A percentile compares a stretch with the other conserved stretches of the same genome.
phyloP scores from a whole-genome alignment of 2,113 vertebrate species.

The Chunga burmeisteri region DNA sequence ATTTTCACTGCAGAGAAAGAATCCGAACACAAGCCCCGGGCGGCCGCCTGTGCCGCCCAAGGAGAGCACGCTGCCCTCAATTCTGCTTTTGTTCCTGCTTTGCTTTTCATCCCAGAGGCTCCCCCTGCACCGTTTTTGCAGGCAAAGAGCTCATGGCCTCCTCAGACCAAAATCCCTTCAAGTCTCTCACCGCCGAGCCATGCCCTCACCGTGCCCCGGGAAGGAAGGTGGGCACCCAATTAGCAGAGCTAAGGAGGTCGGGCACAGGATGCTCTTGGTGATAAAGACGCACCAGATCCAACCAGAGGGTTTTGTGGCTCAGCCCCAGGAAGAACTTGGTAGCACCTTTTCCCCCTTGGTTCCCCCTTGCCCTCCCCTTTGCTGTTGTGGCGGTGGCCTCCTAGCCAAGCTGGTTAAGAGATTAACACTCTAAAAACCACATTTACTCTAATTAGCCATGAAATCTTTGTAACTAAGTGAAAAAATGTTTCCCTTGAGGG shows the following conservation, averaged over 20 bases:
- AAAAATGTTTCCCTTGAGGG: slow-evolving; percentile 79
- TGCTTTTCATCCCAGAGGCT: neutral
- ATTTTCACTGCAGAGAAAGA: neutral
- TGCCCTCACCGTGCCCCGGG: neutral
- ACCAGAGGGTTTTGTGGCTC: fast-evolving
- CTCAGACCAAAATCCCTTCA: neutral
- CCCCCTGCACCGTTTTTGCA: neutral
- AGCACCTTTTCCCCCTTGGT: neutral
- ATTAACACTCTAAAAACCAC: slow-evolving; percentile 76
- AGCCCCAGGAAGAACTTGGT: neutral
- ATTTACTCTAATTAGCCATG: slow-evolving; percentile 79
- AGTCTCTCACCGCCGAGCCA: fast-evolving
- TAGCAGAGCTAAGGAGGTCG: fast-evolving
- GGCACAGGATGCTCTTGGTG: neutral
- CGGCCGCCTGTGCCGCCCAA: neutral
- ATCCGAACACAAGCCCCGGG: neutral
- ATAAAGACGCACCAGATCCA: fast-evolving
- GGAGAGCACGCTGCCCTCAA: slow-evolving; percentile 1
- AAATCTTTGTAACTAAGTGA: slow-evolving; percentile 82
- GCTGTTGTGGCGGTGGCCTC: slow-evolving; percentile 28
- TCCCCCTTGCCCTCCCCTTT: neutral
- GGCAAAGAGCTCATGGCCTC: neutral
- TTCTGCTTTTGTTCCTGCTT: neutral
- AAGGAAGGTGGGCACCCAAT: neutral
- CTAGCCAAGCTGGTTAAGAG: slow-evolving; percentile 70